Evolutionary conservation across 2,797 vertebrate species (phyloP).

Genomic region (Notolepis coatsorum): DNA sequence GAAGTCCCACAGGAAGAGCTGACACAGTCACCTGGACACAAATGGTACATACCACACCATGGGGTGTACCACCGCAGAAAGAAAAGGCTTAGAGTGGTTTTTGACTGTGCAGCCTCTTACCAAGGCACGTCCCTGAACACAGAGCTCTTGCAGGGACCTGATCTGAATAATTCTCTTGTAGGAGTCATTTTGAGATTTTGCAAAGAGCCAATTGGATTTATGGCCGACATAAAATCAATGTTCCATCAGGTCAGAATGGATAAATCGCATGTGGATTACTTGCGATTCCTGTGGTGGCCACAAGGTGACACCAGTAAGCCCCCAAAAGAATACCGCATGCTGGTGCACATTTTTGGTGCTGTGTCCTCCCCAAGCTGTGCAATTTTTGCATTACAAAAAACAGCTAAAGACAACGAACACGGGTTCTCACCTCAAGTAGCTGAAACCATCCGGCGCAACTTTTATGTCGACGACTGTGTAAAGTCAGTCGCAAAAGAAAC

Average conservation of each 20-base stretch:
- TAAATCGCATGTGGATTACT: not conserved
- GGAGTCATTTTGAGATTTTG: not conserved
- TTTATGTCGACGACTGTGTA: slow-evolving; percentile 15
- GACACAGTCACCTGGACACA: not conserved
- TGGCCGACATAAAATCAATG: not conserved
- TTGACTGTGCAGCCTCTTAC: slow-evolving; percentile 5
- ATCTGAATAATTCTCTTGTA: not conserved
- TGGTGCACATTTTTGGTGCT: slow-evolving; percentile 8
- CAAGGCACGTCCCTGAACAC: slow-evolving; percentile 10
- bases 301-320: not conserved
- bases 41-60: slow-evolving; percentile 5
- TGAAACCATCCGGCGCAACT: not conserved
- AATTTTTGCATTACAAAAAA: slow-evolving; percentile 5
- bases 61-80: slow-evolving; percentile 7
- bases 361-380: slow-evolving; percentile 6
- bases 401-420: not conserved
- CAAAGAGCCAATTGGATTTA: not conserved
- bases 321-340: not conserved
- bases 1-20: too few relatives aligned
- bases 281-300: slow-evolving; percentile 5
- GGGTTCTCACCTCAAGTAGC: not conserved
- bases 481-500: not conserved
- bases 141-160: not conserved
- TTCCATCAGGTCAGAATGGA: not conserved
- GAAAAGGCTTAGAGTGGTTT: slow-evolving; percentile 3